Percentiles rank a stretch among this genome's conserved stretches.
These are phyloP conservation scores for Stomorhina lunata DNA, from an alignment of 2,888 invertebrate genomes.

Conservation along the genomic window DNA sequence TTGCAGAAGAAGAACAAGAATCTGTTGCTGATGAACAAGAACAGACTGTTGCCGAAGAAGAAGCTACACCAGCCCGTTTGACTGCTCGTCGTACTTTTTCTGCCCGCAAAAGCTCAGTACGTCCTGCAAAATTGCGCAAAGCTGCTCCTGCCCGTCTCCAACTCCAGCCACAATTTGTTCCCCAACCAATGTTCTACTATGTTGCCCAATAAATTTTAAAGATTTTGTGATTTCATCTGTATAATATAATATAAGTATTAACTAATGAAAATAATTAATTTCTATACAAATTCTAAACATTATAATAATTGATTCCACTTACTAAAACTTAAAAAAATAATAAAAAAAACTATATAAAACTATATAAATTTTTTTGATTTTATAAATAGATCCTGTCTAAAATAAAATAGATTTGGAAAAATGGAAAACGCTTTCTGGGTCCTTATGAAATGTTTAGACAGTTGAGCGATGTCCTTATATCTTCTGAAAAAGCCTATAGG, in stretches of 20 bases:
- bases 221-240: background rate
- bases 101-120: conserved; percentile 56
- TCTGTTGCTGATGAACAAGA: conserved; percentile 36
- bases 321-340: too few species aligned
- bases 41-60: conserved; percentile 42
- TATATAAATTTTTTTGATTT: background rate
- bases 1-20: conserved; percentile 48
- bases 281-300: too few species aligned
- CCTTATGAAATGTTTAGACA: too few species aligned
- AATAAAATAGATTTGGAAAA: too few species aligned
- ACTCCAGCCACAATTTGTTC: conserved; percentile 45
- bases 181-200: conserved; percentile 58
- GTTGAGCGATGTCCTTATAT: too few species aligned
- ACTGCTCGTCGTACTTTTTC: conserved; percentile 55
- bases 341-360: background rate
- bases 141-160: conserved; percentile 57
- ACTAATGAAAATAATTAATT: too few species aligned
- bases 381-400: too few species aligned
- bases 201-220: conserved; percentile 26
- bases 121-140: conserved; percentile 66
- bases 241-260: too few species aligned
- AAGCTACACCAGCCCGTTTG: conserved; percentile 55
- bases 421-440: too few species aligned
- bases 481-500: too few species aligned
- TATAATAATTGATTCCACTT: too few species aligned